These are phyloP conservation scores for Catalaphyllia jardinei DNA, from an alignment of 64 coral and sea anemone species.

Conservation along the genomic window DNA sequence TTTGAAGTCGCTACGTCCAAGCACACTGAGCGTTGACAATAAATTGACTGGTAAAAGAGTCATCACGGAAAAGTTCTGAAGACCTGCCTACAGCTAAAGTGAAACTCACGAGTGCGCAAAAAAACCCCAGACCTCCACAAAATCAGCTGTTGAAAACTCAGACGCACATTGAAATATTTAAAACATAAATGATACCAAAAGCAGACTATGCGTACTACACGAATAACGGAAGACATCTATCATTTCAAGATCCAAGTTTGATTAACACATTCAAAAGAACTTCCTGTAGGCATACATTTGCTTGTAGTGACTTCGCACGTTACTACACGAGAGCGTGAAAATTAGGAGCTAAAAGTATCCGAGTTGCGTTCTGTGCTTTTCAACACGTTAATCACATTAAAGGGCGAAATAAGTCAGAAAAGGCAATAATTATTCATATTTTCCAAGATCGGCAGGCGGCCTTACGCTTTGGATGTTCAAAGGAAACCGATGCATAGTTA, in stretches of 20 bases:
- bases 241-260: conserved; percentile 74
- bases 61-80: not conserved
- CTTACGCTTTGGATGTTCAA: conserved; percentile 56
- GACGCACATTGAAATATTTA: not conserved
- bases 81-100: not conserved
- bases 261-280: conserved; percentile 84
- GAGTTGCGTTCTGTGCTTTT: conserved; percentile 4
- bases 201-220: conserved; percentile 9
- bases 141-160: not conserved
- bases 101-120: not conserved
- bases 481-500: conserved; percentile 72
- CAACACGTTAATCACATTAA: conserved; percentile 49
- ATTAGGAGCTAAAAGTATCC: not conserved
- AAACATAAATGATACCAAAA: not conserved
- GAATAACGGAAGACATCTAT: conserved; percentile 55
- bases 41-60: conserved; percentile 16
- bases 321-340: not conserved
- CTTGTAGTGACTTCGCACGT: conserved; percentile 18
- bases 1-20: not conserved
- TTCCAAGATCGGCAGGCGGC: conserved; percentile 33
- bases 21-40: not conserved
- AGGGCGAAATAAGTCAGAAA: conserved; percentile 18
- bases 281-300: conserved; percentile 48
- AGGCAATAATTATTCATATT: conserved; percentile 49
- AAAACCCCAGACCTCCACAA: not conserved